Evolutionary conservation across 1,140 invertebrate genomes (phyloP), one percentile per base, ranked within the genome.

Genomic region (Sinella curviseta): DNA sequence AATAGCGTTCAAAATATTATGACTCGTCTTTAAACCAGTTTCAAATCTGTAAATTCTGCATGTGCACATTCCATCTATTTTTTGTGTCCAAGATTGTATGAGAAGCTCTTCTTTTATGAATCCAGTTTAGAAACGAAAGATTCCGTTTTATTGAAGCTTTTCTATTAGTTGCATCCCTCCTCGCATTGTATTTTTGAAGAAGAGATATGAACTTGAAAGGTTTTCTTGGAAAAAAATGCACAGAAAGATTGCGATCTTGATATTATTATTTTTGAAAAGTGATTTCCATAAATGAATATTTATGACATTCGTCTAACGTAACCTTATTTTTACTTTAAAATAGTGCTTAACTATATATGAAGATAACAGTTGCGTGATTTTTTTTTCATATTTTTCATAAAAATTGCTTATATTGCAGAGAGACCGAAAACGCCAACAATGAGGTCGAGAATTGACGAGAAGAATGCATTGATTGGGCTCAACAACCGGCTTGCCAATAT

Each of bases 401-500:
- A 48, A 8, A 12, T n/a, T n/a, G n/a, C 65, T 12, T 14, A 17
- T 77, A 26, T 39, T 76, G 1, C 48, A 82, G 81, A 82, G 31
- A 34, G 81, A 75, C 81, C 81, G 20, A 80, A 78, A 54, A 80
- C 78, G 31, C 78, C 78, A 65, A 82, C 81, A 24, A 80, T 57
- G 33, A 77, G 74, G 34, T 78, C 81, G 39, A 74, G 81, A 26
- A 80, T 82, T 36, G 81, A 82, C 33, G 81, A 82, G 36, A 82
- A 82, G 39, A 82, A 82, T 78, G 81, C 81, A n/a, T 34, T 82
- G 28, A 82, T 80, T 60, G 74, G 77, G 31, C 78, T 82, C 20
- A 82, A 82, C 74, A 80, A 82, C 74, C 78, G 81, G 28, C 73
- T 82, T 26, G 81, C 81, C 39, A 35, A 78, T 30, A 80, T 82